These are phyloP conservation scores for Lysiphlebus fabarum DNA, from an alignment of 1,140 invertebrate genomes.

Conservation along the genomic window DNA sequence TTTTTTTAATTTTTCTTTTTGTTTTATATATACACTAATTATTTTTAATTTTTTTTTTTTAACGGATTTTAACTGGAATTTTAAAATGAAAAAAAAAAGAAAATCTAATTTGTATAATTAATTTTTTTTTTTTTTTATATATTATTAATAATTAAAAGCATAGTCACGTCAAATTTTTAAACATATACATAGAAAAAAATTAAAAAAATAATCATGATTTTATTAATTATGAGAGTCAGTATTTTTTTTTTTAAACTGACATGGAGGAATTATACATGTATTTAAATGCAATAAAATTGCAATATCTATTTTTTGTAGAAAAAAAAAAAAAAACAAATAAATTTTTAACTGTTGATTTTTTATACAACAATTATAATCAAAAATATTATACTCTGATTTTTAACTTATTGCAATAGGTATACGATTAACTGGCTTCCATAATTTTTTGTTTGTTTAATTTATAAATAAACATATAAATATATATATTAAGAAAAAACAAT, in stretches of 20 bases:
- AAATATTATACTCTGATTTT: not conserved
- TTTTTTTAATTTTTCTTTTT: not conserved
- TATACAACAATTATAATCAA: conserved; percentile 11
- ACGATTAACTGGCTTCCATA: too few species aligned
- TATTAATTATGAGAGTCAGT: conserved; percentile 1
- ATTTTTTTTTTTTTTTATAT: not conserved
- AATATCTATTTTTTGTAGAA: conserved; percentile 12
- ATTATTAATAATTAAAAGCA: not conserved
- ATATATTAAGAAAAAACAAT: too few species aligned
- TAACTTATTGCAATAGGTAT: too few species aligned
- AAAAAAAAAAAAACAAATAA: not conserved
- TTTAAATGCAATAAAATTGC: not conserved
- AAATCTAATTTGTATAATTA: not conserved
- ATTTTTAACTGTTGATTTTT: conserved; percentile 14
- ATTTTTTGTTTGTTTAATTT: too few species aligned
- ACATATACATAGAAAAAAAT: not conserved
- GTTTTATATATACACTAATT: not conserved
- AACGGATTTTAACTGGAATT: too few species aligned
- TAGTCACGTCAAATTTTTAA: conserved; percentile 1
- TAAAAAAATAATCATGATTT: not conserved
- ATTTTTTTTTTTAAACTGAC: too few species aligned
- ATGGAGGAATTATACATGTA: not conserved
- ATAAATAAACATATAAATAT: too few species aligned
- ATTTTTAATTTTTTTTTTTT: too few species aligned
- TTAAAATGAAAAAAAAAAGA: too few species aligned